Evolutionary conservation across 2,797 vertebrate species (phyloP).

Genomic region (Anabas testudineus): DNA sequence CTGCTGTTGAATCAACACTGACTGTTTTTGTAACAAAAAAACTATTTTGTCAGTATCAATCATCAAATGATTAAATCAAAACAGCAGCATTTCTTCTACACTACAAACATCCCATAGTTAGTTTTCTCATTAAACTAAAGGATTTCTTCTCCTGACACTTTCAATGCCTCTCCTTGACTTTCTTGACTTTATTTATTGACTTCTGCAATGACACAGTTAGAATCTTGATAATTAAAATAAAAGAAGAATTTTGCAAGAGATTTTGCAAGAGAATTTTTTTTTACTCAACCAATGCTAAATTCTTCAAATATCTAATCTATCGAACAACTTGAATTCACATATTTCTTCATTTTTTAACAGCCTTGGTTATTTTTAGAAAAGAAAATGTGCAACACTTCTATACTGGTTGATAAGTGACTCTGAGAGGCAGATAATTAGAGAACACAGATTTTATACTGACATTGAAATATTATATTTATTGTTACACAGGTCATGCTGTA

Average conservation of each 20-base stretch:
- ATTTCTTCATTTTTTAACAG: not conserved
- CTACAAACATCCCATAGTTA: too few species aligned
- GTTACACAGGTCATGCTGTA: not conserved
- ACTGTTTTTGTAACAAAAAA: not conserved
- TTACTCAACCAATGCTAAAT: not conserved
- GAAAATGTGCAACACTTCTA: not conserved
- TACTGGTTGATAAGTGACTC: not conserved
- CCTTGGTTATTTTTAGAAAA: not conserved
- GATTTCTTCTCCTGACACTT: too few species aligned
- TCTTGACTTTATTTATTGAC: too few species aligned
- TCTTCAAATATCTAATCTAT: not conserved
- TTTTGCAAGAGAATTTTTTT: not conserved
- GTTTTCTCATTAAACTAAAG: too few species aligned
- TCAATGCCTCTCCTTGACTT: too few species aligned
- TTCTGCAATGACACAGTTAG: not conserved
- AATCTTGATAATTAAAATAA: not conserved
- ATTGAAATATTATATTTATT: too few species aligned
- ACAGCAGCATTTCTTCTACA: too few species aligned
- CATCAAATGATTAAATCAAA: too few species aligned
- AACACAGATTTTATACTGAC: too few species aligned
- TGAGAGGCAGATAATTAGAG: too few species aligned
- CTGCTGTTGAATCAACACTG: not conserved
- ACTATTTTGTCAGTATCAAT: too few species aligned
- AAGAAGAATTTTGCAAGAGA: not conserved
- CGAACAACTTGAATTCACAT: not conserved